phyloP scores from a whole-genome alignment of 2,113 vertebrate genomes.

The Campylomormyrus tamandua region DNA sequence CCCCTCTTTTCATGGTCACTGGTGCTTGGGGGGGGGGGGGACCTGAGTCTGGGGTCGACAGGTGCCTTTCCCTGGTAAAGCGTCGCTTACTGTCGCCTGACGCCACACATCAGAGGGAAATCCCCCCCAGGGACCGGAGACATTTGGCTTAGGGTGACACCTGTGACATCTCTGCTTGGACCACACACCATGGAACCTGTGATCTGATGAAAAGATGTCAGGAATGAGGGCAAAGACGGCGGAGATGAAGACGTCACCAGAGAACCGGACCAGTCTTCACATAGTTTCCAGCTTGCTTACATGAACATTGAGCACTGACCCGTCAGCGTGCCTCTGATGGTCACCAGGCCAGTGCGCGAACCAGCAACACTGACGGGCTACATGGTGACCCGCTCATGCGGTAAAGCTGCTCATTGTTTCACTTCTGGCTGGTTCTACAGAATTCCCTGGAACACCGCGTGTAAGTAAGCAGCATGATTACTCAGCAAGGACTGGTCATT shows the following conservation, averaged over 20 bases:
- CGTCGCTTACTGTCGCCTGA: neutral
- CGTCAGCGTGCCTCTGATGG: neutral
- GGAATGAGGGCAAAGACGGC: neutral
- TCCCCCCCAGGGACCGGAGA: neutral
- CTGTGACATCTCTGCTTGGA: neutral
- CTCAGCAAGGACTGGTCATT: neutral
- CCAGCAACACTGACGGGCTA: neutral
- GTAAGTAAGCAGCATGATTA: neutral
- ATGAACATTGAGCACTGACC: neutral
- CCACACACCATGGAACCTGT: neutral
- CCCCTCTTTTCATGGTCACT: neutral
- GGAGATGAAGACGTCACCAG: neutral
- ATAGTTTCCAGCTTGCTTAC: neutral
- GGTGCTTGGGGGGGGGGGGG: neutral
- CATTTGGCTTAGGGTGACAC: neutral
- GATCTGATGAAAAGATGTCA: neutral
- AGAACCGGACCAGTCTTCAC: neutral
- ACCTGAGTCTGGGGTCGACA: neutral
- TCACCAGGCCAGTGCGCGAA: neutral
- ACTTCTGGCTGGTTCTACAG: neutral
- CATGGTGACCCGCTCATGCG: neutral
- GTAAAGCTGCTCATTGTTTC: neutral
- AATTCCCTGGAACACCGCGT: neutral
- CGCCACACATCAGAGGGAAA: neutral
- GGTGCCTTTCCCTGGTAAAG: neutral